Evolutionary conservation across 2,113 vertebrate species (phyloP).

Genomic region (Burhinus oedicnemus): DNA sequence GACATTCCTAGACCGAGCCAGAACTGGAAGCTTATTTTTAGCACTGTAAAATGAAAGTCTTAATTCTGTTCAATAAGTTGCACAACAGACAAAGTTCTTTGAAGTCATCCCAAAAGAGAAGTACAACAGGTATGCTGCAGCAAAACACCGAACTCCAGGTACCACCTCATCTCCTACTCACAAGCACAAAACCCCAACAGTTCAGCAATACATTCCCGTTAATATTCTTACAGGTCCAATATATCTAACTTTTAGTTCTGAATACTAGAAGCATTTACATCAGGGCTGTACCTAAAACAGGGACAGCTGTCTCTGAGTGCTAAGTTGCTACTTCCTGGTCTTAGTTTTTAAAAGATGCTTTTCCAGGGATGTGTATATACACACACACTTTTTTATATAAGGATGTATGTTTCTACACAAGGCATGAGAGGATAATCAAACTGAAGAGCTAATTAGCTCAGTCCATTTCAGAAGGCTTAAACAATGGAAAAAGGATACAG

Average conservation of each 20-base stretch:
- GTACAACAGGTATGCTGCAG: neutral
- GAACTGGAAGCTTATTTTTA: neutral
- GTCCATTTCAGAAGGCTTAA: neutral
- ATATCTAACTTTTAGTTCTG: neutral
- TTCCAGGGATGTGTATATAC: neutral
- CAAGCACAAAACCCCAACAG: neutral
- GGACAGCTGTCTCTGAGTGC: neutral
- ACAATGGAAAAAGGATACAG: neutral
- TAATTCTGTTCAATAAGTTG: neutral
- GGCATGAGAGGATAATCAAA: neutral
- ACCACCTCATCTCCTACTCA: neutral
- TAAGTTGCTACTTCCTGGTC: neutral
- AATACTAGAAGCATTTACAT: neutral
- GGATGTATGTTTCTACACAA: neutral
- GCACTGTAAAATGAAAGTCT: neutral
- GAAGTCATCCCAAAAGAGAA: neutral
- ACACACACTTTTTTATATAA: accelerated
- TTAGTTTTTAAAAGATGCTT: neutral
- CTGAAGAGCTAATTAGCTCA: neutral
- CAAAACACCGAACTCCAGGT: neutral
- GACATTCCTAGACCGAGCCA: neutral
- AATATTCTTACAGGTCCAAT: neutral
- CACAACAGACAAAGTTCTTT: neutral
- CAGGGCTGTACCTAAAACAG: neutral
- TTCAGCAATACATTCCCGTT: neutral